Evolutionary conservation across 2,113 vertebrate genomes (phyloP).

Genomic region (Aythya baeri): DNA sequence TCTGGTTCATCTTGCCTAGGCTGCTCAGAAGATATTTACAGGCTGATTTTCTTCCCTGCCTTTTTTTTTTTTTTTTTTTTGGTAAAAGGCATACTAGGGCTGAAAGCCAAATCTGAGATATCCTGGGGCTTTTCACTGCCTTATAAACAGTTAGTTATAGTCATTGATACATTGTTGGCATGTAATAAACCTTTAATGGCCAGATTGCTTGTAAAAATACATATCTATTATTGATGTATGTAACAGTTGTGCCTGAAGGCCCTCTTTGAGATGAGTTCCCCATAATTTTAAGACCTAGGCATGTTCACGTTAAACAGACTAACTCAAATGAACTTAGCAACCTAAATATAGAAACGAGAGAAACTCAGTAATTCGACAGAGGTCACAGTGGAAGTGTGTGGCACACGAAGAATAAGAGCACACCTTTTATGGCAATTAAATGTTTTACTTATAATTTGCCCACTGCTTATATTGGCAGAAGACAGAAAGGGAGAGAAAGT

Average conservation of each 20-base stretch:
- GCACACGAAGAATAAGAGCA: not conserved
- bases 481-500: not conserved
- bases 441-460: not conserved
- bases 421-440: not conserved
- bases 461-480: not conserved
- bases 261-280: not conserved
- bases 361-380: not conserved
- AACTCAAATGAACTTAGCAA: not conserved
- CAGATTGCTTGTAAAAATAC: constrained; percentile 61
- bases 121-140: constrained; percentile 42
- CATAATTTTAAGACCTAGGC: not conserved
- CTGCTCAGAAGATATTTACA: constrained; percentile 16
- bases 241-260: constrained; percentile 20
- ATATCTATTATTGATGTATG: constrained; percentile 38
- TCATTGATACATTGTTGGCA: constrained; percentile 51
- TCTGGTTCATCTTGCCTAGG: not conserved
- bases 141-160: constrained; percentile 62
- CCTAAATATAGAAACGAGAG: not conserved
- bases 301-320: constrained; percentile 1
- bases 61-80: not conserved
- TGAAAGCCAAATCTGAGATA: constrained; percentile 7
- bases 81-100: not conserved
- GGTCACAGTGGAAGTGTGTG: not conserved
- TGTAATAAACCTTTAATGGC: constrained; percentile 45
- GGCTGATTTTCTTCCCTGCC: not conserved